phyloP scores from a whole-genome alignment of 2,113 vertebrate genomes.

The Urocynchramus pylzowi region DNA sequence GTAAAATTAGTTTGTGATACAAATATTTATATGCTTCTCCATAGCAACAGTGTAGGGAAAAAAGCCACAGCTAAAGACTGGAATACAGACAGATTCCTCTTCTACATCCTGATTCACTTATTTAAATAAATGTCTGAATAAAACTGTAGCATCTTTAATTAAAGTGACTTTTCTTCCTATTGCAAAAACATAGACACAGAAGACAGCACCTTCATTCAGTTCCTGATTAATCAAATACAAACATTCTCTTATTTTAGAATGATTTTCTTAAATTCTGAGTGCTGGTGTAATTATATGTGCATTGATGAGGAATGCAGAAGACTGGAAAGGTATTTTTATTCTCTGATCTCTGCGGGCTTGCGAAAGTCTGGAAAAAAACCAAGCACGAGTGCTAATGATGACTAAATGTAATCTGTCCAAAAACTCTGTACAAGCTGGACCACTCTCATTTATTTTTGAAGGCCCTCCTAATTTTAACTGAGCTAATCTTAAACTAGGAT shows the following conservation, averaged over 20 bases:
- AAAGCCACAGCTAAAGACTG: neutral
- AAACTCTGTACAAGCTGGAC: neutral
- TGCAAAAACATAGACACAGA: neutral
- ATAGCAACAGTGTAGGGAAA: conserved; percentile 7
- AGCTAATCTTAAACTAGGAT: neutral
- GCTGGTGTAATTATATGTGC: neutral
- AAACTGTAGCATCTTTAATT: neutral
- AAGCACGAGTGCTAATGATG: neutral
- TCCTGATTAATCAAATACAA: neutral
- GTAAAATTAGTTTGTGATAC: conserved; percentile 6
- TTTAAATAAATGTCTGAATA: neutral
- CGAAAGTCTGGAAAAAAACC: neutral
- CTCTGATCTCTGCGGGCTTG: neutral
- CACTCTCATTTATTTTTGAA: neutral
- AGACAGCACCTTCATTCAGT: neutral
- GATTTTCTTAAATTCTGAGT: neutral
- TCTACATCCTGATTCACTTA: neutral
- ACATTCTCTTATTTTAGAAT: neutral
- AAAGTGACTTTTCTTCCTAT: neutral
- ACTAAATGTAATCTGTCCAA: neutral
- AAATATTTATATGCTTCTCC: conserved; percentile 41
- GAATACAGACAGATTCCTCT: neutral
- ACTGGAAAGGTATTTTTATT: neutral
- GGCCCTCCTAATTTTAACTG: neutral
- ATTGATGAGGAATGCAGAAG: neutral